Conservation (phyloP, 2,888 invertebrate species). For the Drosophila diplacantha region DNA sequence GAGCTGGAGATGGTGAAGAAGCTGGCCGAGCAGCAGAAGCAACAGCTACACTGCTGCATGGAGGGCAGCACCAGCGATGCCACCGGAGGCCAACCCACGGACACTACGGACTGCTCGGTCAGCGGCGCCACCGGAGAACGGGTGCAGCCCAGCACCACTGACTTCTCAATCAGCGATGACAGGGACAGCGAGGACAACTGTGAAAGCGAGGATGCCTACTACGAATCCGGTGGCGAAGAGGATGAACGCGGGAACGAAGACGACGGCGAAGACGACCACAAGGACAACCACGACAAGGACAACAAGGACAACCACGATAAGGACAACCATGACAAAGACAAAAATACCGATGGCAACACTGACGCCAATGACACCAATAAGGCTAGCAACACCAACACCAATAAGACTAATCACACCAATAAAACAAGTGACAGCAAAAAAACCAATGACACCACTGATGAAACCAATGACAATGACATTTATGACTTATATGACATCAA, state of each 20-base stretch:
- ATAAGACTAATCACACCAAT: background rate
- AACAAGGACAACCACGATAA: background rate
- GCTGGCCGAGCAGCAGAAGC: background rate
- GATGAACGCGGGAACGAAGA: background rate
- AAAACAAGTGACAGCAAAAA: no score
- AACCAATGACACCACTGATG: background rate
- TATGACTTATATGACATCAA: background rate
- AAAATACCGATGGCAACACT: background rate
- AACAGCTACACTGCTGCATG: no score
- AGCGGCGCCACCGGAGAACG: background rate
- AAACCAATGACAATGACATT: background rate
- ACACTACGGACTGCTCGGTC: background rate
- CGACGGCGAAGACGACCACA: background rate
- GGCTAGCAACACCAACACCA: background rate
- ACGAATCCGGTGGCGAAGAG: background rate
- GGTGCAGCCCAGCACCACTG: background rate
- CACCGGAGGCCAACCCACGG: background rate
- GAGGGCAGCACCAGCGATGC: background rate
- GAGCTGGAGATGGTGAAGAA: background rate
- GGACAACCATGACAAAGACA: background rate
- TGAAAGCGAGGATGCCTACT: background rate
- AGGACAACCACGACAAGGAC: background rate
- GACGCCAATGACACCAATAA: background rate
- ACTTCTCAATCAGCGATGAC: slow-evolving; percentile 1
- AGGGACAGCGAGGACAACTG: slow-evolving; percentile 1